Conservation (phyloP, 2,797 vertebrate species). For the Sternarchorhynchus goeldii region DNA sequence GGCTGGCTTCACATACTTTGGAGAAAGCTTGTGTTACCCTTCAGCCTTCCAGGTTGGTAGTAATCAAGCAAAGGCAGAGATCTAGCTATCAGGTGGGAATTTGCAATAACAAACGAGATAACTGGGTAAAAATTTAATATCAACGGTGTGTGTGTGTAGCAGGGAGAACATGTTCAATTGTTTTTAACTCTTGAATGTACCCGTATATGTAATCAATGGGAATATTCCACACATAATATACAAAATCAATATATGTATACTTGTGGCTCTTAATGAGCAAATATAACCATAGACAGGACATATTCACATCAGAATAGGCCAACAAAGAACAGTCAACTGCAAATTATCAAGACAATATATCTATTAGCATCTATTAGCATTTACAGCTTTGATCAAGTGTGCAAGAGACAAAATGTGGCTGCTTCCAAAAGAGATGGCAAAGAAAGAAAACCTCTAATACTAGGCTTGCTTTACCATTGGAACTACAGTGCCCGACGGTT, state of each 20-base stretch:
- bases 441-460: not conserved
- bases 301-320: not conserved
- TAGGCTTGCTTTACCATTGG: too few relatives aligned
- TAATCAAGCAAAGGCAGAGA: too few relatives aligned
- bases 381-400: slow-evolving; percentile 41
- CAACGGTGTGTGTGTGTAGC: too few relatives aligned
- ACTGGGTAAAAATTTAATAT: too few relatives aligned
- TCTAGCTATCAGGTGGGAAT: too few relatives aligned
- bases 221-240: not conserved
- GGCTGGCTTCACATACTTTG: not conserved
- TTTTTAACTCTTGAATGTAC: not conserved
- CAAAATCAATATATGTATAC: not conserved
- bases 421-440: slow-evolving; percentile 3
- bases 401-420: slow-evolving; percentile 28
- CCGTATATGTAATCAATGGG: not conserved
- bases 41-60: too few relatives aligned
- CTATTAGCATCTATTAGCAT: slow-evolving; percentile 28
- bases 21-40: too few relatives aligned
- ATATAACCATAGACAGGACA: not conserved
- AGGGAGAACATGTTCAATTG: not conserved
- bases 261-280: not conserved
- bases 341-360: slow-evolving; percentile 27
- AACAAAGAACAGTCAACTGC: not conserved
- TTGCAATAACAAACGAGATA: too few relatives aligned
- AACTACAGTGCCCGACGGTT: not conserved